Evolutionary conservation across 2,113 vertebrate species (phyloP).

Genomic region (Colistium nudipinnis): DNA sequence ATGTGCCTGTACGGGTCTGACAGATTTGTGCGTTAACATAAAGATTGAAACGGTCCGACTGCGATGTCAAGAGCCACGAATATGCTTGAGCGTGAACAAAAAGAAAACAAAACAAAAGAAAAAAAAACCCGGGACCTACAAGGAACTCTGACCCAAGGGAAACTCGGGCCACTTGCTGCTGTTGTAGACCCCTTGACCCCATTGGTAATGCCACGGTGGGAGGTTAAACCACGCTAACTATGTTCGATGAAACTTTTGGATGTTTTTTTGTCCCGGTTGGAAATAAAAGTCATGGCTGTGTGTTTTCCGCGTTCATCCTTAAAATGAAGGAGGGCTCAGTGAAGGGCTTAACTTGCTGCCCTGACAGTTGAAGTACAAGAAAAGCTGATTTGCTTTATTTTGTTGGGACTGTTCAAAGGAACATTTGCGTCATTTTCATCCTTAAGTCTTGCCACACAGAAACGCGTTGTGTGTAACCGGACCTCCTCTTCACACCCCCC

Average conservation of each 20-base stretch:
- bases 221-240: slow-evolving; percentile 70
- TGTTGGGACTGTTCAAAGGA: slow-evolving; percentile 57
- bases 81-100: slow-evolving; percentile 69
- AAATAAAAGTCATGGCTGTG: slow-evolving; percentile 70
- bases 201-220: slow-evolving; percentile 70
- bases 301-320: slow-evolving; percentile 77
- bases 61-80: slow-evolving; percentile 79
- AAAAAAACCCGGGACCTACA: slow-evolving; percentile 25
- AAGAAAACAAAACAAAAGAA: too few species aligned
- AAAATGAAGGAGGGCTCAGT: slow-evolving; percentile 73
- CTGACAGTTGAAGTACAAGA: slow-evolving; percentile 67
- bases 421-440: slow-evolving; percentile 54
- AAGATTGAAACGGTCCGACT: slow-evolving; percentile 70
- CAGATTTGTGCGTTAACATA: slow-evolving; percentile 60
- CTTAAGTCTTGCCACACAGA: slow-evolving; percentile 59
- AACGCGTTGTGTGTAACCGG: slow-evolving; percentile 65
- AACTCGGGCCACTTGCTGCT: slow-evolving; percentile 52
- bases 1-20: slow-evolving; percentile 57
- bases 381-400: slow-evolving; percentile 66
- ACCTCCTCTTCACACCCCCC: slow-evolving; percentile 61
- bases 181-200: slow-evolving; percentile 53
- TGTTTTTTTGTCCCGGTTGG: slow-evolving; percentile 76
- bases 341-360: slow-evolving; percentile 72
- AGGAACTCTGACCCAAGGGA: slow-evolving; percentile 56
- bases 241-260: slow-evolving; percentile 60